These are phyloP conservation scores for Patagioenas fasciata DNA, from an alignment of 2,113 vertebrate genomes.

Conservation along the genomic window DNA sequence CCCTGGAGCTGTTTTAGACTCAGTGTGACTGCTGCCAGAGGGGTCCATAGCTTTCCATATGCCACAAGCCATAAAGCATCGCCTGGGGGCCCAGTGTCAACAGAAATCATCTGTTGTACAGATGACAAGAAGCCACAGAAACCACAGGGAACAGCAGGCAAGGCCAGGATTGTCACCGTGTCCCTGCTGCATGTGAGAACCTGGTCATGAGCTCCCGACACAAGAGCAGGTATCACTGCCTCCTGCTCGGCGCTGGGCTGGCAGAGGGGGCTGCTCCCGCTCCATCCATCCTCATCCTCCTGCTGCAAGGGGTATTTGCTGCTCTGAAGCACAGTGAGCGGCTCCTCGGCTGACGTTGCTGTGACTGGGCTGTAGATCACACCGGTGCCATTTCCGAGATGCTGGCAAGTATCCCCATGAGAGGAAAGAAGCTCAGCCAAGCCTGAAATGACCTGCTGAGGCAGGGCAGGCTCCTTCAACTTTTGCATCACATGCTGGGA, in stretches of 20 bases:
- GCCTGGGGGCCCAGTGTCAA: background rate
- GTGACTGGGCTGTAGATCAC: background rate
- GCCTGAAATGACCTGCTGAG: conserved; percentile 38
- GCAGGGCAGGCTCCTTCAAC: background rate
- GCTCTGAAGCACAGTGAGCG: background rate
- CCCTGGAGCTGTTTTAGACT: background rate
- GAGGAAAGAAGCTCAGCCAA: conserved; percentile 51
- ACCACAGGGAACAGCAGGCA: background rate
- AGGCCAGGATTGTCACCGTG: background rate
- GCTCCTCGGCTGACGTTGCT: background rate
- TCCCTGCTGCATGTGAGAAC: background rate
- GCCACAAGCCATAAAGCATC: background rate
- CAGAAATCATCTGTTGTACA: background rate
- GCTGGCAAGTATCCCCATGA: background rate
- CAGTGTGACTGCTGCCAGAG: fast-evolving
- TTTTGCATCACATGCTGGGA: background rate
- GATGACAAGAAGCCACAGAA: background rate
- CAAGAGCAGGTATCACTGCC: background rate
- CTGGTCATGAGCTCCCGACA: fast-evolving
- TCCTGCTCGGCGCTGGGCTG: background rate
- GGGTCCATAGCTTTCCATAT: background rate
- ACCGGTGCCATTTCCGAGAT: conserved; percentile 2
- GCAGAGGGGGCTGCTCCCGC: background rate
- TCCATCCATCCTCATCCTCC: background rate
- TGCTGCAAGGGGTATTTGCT: background rate